phyloP scores from a whole-genome alignment of 2,797 vertebrate genomes.

The Pygocentrus nattereri region DNA sequence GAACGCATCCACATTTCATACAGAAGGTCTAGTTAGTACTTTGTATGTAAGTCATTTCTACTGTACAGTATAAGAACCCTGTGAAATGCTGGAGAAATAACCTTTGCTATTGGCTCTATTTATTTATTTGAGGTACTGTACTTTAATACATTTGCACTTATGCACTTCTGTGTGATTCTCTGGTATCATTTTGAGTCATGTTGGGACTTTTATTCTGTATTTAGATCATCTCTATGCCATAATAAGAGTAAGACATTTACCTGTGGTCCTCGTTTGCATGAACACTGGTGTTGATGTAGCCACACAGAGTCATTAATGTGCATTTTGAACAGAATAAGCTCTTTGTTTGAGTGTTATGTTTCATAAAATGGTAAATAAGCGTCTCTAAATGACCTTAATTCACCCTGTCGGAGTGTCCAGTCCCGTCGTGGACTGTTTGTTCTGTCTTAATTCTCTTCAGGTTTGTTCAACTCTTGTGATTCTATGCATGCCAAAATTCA shows the following conservation, averaged over 20 bases:
- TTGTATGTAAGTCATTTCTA: too few species aligned
- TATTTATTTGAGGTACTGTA: constrained; percentile 1
- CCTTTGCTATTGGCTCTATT: not conserved
- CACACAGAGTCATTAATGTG: constrained; percentile 3
- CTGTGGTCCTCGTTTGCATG: constrained; percentile 51
- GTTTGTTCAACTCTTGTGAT: constrained; percentile 70
- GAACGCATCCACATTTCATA: not conserved
- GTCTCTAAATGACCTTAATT: not conserved
- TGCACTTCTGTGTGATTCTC: constrained; percentile 36
- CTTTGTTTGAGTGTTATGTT: constrained; percentile 1
- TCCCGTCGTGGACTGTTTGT: constrained; percentile 4
- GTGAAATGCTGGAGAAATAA: not conserved
- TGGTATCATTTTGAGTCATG: not conserved
- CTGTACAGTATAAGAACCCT: not conserved
- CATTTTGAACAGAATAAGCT: not conserved
- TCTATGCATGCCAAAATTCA: constrained; percentile 78
- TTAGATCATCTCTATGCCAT: constrained; percentile 35
- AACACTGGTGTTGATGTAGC: constrained; percentile 38
- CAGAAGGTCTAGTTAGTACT: not conserved
- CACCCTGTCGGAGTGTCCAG: not conserved
- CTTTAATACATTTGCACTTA: constrained; percentile 4
- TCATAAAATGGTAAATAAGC: not conserved
- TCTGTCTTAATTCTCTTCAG: constrained; percentile 57
- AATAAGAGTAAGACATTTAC: constrained; percentile 38
- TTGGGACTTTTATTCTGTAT: constrained; percentile 29